These are phyloP conservation scores for Scaptodrosophila lebanonensis DNA, from an alignment of 1,140 invertebrate species.

Conservation along the genomic window DNA sequence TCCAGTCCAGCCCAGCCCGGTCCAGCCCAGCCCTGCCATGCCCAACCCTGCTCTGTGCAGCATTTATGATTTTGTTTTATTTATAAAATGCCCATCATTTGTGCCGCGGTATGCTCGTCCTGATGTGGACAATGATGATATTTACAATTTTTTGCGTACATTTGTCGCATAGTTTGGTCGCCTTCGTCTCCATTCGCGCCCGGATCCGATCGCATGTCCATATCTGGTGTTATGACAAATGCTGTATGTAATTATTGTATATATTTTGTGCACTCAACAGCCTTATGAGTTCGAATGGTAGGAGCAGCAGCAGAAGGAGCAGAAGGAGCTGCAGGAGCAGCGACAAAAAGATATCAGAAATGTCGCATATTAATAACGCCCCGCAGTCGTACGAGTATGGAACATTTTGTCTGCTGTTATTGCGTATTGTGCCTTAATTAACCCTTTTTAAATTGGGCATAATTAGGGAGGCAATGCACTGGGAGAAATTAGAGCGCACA, in stretches of 20 bases:
- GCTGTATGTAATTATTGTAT: conserved; percentile 76
- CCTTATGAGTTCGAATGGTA: no score
- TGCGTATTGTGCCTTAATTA: conserved; percentile 74
- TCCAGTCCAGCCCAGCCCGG: no score
- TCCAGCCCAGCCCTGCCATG: conserved; percentile 17
- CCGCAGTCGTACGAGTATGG: conserved; percentile 28
- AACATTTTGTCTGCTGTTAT: conserved; percentile 25
- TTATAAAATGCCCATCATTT: conserved; percentile 69
- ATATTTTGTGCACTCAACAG: conserved; percentile 19
- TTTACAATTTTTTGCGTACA: conserved; percentile 68
- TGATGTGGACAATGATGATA: conserved; percentile 56
- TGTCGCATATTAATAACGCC: conserved; percentile 76
- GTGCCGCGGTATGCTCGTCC: not conserved
- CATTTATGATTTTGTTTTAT: conserved; percentile 77
- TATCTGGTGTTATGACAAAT: conserved; percentile 77
- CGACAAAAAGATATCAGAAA: conserved; percentile 69
- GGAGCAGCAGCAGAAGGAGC: no score
- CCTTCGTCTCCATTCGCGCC: conserved; percentile 40
- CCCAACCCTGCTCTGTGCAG: conserved; percentile 11
- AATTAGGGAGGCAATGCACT: conserved; percentile 58
- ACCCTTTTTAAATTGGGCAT: conserved; percentile 77
- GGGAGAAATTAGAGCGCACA: no score
- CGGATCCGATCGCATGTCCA: conserved; percentile 56
- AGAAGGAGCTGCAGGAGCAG: not conserved
- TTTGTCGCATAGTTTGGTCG: conserved; percentile 65